Base-by-base conservation (phyloP, 1,140 invertebrate species). In the Microplitis demolitor region DNA sequence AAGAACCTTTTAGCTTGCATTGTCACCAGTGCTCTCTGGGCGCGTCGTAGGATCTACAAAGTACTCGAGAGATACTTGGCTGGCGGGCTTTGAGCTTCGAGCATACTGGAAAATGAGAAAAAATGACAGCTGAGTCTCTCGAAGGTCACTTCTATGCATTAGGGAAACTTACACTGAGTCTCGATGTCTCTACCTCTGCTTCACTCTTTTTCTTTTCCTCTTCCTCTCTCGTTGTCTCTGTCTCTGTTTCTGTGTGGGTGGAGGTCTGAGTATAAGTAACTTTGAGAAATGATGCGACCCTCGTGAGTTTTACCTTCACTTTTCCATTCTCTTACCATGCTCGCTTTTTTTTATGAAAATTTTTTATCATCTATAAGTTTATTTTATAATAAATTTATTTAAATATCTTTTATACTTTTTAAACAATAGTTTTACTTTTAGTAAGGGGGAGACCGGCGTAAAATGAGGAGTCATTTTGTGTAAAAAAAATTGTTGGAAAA, bases 121-220 rank as follows among this genome's bases (percentile, higher is more conserved):
- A 71, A 71, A 71, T 54, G 69, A 71, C 24, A 61, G 45, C 61
- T 64, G 69, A 71, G 69, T 71, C 50, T 64, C 61, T 71, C 50
- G 60, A 71, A 71, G 69, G 69, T 71, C 69, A 71, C 69, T 63
- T 61, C 45, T 71, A 71, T 64, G 45, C 60, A 71, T 71, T 71
- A 71, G 61, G 31, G 61, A 56, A 51, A 71, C 51, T n/a, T 45
- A 45, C 39, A 45, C 39, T 45, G 39, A 24, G 24, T 11, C 39
- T 45, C 6, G 39, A 45, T 45, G 11, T 45, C 5, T 39, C 5
- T 39, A 1, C 24, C 24, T 24, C 24, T 24, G 24, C 24, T 2
- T 24, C 24, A 24, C 1, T 24, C 24, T 24, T 24, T 24, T 24
- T 24, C 24, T 24, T 24, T 24, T 24, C 24, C 24, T 24, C 2